A percentile compares a stretch with the other conserved stretches of the same genome.
phyloP scores from a whole-genome alignment of 2,888 invertebrate genomes.

The Tachina fera region DNA sequence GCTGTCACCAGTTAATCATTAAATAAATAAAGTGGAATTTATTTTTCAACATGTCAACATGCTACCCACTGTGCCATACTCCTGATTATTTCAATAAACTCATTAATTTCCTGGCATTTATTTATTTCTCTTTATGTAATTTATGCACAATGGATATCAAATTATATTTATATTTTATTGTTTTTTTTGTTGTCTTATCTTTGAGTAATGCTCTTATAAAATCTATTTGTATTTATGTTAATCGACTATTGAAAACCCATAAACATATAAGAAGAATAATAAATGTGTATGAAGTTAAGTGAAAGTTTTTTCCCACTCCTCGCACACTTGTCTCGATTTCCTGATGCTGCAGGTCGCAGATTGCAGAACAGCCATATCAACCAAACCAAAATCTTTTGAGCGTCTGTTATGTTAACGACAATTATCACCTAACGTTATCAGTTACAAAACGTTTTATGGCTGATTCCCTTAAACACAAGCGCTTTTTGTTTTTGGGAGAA shows the following conservation, averaged over 20 bases:
- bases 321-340: neutral
- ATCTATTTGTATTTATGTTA: constrained; percentile 41
- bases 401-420: constrained; percentile 64
- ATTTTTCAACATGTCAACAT: constrained; percentile 15
- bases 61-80: constrained; percentile 21
- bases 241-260: constrained; percentile 46
- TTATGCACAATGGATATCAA: constrained; percentile 59
- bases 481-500: constrained; percentile 17
- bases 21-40: neutral
- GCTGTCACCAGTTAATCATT: constrained; percentile 26
- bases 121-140: constrained; percentile 36
- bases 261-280: neutral
- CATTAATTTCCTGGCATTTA: constrained; percentile 20
- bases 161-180: constrained; percentile 24
- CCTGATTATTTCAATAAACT: constrained; percentile 31
- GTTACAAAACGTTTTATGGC: constrained; percentile 64
- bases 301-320: constrained; percentile 30
- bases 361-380: constrained; percentile 10
- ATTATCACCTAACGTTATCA: constrained; percentile 71
- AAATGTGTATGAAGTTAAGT: constrained; percentile 21
- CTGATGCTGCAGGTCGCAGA: constrained; percentile 27
- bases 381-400: constrained; percentile 50
- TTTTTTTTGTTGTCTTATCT: constrained; percentile 10
- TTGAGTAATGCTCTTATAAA: constrained; percentile 43
- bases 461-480: constrained; percentile 58